These are phyloP conservation scores for Reticulitermes speratus DNA, from an alignment of 1,140 invertebrate genomes.

Conservation along the genomic window DNA sequence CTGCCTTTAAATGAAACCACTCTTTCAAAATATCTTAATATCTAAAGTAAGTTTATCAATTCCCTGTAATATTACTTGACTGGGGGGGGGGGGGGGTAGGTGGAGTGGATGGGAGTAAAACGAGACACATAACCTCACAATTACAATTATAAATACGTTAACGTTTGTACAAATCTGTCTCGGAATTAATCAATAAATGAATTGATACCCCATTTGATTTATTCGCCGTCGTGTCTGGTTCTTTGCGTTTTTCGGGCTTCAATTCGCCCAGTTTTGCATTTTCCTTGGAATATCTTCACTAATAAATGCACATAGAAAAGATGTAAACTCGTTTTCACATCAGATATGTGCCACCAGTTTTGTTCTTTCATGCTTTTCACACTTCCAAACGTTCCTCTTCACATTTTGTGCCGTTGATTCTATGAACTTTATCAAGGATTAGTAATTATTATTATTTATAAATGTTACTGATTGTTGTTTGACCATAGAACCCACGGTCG, in stretches of 20 bases:
- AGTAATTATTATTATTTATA: neutral
- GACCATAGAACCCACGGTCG: constrained; percentile 20
- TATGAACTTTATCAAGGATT: neutral
- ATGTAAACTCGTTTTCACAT: constrained; percentile 22
- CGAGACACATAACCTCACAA: constrained; percentile 29
- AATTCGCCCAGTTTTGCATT: constrained; percentile 7
- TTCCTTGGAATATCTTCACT: constrained; percentile 3
- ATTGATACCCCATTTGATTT: neutral
- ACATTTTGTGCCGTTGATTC: constrained; percentile 27
- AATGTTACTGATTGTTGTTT: constrained; percentile 7
- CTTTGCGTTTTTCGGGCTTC: too few species aligned
- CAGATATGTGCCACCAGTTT: constrained; percentile 26
- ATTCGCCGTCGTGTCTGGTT: too few species aligned
- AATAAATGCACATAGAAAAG: constrained; percentile 25
- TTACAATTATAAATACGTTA: constrained; percentile 22
- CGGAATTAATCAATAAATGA: constrained; percentile 16
- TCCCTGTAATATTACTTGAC: too few species aligned
- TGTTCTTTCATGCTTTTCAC: constrained; percentile 9
- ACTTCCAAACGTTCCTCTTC: constrained; percentile 19
- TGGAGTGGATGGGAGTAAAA: neutral
- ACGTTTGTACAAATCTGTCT: constrained; percentile 21
- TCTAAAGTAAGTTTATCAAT: too few species aligned
- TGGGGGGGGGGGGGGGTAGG: neutral
- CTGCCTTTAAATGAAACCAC: too few species aligned
- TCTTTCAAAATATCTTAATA: too few species aligned